Evolutionary conservation across 2,797 vertebrate species (phyloP).

Genomic region (Eptatretus atami): DNA sequence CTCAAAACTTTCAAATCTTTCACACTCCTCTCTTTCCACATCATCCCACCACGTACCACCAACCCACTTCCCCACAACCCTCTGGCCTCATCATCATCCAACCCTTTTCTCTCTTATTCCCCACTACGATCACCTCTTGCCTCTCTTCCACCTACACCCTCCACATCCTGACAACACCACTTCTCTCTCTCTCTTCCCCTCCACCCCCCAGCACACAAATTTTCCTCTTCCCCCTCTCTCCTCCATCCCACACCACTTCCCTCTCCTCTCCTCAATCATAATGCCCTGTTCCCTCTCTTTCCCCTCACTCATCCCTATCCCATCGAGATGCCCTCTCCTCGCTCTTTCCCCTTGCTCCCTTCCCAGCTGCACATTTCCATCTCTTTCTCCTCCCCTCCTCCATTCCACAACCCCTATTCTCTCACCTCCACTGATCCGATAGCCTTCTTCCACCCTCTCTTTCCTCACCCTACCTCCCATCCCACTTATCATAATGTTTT

Average conservation of each 20-base stretch:
- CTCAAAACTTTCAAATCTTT: too few relatives aligned
- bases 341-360: constrained; percentile 12
- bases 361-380: not conserved
- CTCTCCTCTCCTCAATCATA: not conserved
- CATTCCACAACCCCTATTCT: not conserved
- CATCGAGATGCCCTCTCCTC: constrained; percentile 5
- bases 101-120: too few relatives aligned
- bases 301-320: not conserved
- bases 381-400: constrained; percentile 3
- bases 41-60: too few relatives aligned
- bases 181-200: constrained; percentile 13
- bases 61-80: too few relatives aligned
- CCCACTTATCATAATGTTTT: not conserved
- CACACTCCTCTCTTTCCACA: too few relatives aligned
- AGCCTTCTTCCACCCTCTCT: constrained; percentile 12
- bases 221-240: too few relatives aligned
- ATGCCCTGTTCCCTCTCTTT: not conserved
- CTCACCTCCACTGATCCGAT: constrained; percentile 14
- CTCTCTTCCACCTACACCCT: too few relatives aligned
- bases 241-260: not conserved
- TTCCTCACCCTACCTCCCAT: constrained; percentile 3
- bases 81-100: too few relatives aligned
- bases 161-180: not conserved
- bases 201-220: too few relatives aligned
- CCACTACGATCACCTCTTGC: too few relatives aligned